phyloP scores from a whole-genome alignment of 2,797 vertebrate species.

The Phoebastria nigripes region DNA sequence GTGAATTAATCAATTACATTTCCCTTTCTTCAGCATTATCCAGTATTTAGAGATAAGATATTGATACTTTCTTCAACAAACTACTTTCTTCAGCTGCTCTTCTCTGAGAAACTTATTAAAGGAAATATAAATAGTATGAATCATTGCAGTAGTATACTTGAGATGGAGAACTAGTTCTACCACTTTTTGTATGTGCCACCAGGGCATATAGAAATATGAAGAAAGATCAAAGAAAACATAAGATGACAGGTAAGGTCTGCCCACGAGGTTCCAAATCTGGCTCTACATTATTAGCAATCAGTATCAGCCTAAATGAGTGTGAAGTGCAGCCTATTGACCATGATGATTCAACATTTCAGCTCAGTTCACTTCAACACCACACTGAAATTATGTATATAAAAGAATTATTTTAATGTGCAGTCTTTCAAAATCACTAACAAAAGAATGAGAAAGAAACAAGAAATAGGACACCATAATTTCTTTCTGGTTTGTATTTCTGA shows the following conservation, averaged over 20 bases:
- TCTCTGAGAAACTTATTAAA: constrained; percentile 4
- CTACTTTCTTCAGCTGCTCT: not conserved
- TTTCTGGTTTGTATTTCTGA: not conserved
- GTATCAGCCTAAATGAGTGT: not conserved
- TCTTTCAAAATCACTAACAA: constrained; percentile 1
- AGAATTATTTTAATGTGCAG: not conserved
- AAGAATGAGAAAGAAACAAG: not conserved
- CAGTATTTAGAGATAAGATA: not conserved
- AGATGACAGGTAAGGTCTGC: not conserved
- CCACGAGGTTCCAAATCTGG: not conserved
- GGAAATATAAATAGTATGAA: not conserved
- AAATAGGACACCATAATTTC: not conserved
- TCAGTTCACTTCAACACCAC: not conserved
- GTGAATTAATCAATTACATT: not conserved
- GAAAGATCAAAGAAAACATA: not conserved
- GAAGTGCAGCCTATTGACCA: constrained; percentile 3
- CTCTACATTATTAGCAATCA: not conserved
- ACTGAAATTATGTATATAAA: not conserved
- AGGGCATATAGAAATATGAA: not conserved
- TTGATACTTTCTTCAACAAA: not conserved
- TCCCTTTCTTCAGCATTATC: not conserved
- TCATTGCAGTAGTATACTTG: not conserved
- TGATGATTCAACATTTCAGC: not conserved
- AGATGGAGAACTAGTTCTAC: not conserved
- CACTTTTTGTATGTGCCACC: not conserved